Percentiles rank a stretch among this genome's conserved stretches.
Evolutionary conservation across 1,140 invertebrate genomes (phyloP).

Genomic region (Chrysomallon squamiferum): DNA sequence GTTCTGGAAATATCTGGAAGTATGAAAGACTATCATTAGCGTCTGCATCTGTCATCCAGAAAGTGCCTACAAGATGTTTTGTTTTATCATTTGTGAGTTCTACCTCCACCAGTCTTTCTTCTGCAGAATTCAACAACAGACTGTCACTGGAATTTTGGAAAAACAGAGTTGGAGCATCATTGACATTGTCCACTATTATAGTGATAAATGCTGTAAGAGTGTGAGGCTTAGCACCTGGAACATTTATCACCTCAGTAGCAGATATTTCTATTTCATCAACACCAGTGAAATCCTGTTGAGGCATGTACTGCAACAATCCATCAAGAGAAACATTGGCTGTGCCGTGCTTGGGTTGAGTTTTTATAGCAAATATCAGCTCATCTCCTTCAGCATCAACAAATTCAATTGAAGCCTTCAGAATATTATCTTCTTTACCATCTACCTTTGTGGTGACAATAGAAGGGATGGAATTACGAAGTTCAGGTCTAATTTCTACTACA

Average conservation of each 20-base stretch:
- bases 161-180: background rate
- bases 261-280: background rate
- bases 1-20: background rate
- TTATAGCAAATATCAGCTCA: background rate
- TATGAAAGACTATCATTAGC: background rate
- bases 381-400: background rate
- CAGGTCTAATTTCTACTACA: background rate
- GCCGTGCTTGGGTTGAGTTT: background rate
- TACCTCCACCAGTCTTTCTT: background rate
- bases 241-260: background rate
- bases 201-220: background rate
- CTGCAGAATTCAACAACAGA: background rate
- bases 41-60: conserved; percentile 1
- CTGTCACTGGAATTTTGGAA: background rate
- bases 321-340: background rate
- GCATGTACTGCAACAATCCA: background rate
- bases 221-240: background rate
- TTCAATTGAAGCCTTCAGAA: background rate
- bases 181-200: background rate
- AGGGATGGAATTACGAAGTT: background rate
- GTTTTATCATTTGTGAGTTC: background rate
- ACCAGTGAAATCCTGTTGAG: background rate
- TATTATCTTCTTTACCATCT: background rate
- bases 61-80: background rate
- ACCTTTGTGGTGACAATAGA: background rate